Percentiles rank a stretch among this genome's conserved stretches.
These are phyloP conservation scores for Oscheius sp. DNA, from an alignment of 2,888 invertebrate genomes.

Conservation along the genomic window DNA sequence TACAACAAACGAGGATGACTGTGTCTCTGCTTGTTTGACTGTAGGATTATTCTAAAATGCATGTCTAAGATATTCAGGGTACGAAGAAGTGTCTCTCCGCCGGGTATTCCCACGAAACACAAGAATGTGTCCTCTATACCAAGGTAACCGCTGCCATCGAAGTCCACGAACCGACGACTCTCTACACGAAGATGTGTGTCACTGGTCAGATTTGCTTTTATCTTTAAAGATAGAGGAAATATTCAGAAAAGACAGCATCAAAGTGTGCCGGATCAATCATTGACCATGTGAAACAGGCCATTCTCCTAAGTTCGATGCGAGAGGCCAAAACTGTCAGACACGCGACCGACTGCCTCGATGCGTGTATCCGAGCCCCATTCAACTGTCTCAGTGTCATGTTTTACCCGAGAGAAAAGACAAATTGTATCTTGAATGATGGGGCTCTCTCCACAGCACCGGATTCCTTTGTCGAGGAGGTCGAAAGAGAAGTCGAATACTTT, in stretches of 20 bases:
- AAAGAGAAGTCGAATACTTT: constrained; percentile 24
- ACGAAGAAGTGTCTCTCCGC: constrained; percentile 6
- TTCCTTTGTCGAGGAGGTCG: constrained; percentile 6
- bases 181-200: constrained; percentile 28
- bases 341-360: constrained; percentile 2
- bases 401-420: constrained; percentile 28
- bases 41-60: not conserved
- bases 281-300: constrained; percentile 21
- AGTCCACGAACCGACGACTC: constrained; percentile 25
- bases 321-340: not conserved
- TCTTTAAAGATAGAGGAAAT: not conserved
- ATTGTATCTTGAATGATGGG: constrained; percentile 19
- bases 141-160: not conserved
- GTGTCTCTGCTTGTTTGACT: constrained; percentile 29
- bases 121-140: constrained; percentile 21
- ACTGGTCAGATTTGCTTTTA: not conserved
- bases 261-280: constrained; percentile 19
- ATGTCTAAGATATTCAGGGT: constrained; percentile 4
- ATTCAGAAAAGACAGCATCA: not conserved
- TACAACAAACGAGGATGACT: constrained; percentile 31
- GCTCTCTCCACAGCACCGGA: constrained; percentile 17
- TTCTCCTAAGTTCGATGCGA: constrained; percentile 14
- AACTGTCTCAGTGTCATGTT: constrained; percentile 23
- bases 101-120: constrained; percentile 14
- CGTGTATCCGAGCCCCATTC: constrained; percentile 4